phyloP scores from a whole-genome alignment of 2,113 vertebrate genomes.

The Myrmecobius fasciatus region DNA sequence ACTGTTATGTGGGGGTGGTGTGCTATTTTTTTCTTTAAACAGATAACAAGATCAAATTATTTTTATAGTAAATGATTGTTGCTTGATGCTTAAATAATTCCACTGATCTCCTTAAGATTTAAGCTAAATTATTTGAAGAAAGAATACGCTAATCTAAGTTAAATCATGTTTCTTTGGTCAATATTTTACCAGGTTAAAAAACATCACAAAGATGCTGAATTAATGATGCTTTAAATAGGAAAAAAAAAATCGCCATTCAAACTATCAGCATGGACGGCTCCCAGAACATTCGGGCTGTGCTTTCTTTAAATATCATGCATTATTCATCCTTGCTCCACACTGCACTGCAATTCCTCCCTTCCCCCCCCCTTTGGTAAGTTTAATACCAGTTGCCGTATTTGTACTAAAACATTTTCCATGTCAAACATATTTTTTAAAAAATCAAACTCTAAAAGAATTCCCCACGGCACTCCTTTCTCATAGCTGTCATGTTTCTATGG shows the following conservation, averaged over 20 bases:
- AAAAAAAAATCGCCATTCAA: constrained; percentile 82
- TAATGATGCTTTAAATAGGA: constrained; percentile 87
- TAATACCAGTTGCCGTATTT: constrained; percentile 97
- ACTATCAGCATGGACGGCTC: constrained; percentile 85
- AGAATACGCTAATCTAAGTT: constrained; percentile 83
- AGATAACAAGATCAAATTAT: constrained; percentile 70
- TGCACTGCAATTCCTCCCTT: constrained; percentile 76
- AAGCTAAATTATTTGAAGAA: constrained; percentile 84
- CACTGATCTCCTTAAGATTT: constrained; percentile 80
- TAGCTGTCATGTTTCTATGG: constrained; percentile 94
- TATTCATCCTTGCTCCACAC: constrained; percentile 90
- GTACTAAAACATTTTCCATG: constrained; percentile 96
- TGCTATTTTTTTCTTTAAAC: constrained; percentile 57
- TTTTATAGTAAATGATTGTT: constrained; percentile 74
- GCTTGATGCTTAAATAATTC: constrained; percentile 82
- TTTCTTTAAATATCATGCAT: constrained; percentile 95
- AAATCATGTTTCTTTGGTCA: constrained; percentile 82
- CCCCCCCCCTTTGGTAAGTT: constrained; percentile 88
- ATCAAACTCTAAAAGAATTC: constrained; percentile 91
- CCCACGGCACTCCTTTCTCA: constrained; percentile 94
- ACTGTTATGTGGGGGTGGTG: constrained; percentile 50
- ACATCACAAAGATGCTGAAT: constrained; percentile 82
- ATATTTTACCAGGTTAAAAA: constrained; percentile 75
- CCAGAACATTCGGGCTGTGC: constrained; percentile 86
- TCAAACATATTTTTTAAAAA: constrained; percentile 92